Evolutionary conservation across 2,888 invertebrate species (phyloP).

Genomic region (Diplolepis rosae): DNA sequence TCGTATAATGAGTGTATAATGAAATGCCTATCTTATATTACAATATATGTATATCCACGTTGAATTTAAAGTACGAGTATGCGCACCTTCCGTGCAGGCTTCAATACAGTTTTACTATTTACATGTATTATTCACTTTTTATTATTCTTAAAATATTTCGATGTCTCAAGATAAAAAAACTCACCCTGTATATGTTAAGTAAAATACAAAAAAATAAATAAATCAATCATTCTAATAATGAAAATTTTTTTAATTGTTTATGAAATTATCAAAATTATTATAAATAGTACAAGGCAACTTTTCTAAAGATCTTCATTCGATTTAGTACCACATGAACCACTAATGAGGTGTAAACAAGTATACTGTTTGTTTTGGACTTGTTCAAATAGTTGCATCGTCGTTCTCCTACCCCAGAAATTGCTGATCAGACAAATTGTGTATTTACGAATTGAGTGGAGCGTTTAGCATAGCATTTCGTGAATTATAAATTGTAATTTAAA

Average conservation of each 20-base stretch:
- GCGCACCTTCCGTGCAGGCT: background rate
- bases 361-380: background rate
- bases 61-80: background rate
- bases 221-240: background rate
- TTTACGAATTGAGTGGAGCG: background rate
- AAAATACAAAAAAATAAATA: background rate
- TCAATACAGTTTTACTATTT: background rate
- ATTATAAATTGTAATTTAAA: no score
- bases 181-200: no score
- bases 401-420: background rate
- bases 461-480: no score
- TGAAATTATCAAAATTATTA: no score
- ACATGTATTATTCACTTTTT: background rate
- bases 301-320: background rate
- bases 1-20: slow-evolving; percentile 1
- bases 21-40: background rate
- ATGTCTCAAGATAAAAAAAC: no score
- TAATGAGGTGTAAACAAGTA: slow-evolving; percentile 20
- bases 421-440: background rate
- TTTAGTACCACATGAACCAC: background rate
- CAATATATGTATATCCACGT: background rate
- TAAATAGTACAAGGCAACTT: background rate
- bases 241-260: background rate
- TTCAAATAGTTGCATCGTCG: slow-evolving; percentile 18
- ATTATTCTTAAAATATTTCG: background rate